These are phyloP conservation scores for Anser cygnoides DNA, from an alignment of 2,113 vertebrate genomes.

Conservation along the genomic window DNA sequence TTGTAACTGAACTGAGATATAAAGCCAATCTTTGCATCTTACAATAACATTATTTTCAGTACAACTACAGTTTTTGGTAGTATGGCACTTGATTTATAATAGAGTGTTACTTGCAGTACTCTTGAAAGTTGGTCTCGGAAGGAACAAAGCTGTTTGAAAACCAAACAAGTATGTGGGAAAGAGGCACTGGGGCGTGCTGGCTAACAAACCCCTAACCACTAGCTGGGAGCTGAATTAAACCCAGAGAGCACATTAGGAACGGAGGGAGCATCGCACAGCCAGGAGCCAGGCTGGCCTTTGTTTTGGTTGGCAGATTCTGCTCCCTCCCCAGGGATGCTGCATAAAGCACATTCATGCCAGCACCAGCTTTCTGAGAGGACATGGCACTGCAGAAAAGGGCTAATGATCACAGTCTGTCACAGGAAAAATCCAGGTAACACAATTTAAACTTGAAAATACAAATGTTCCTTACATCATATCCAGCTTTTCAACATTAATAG, in stretches of 20 bases:
- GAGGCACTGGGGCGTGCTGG: neutral
- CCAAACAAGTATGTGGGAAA: neutral
- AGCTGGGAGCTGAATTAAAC: neutral
- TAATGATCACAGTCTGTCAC: neutral
- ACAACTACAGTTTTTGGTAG: accelerated
- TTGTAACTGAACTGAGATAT: neutral
- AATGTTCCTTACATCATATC: neutral
- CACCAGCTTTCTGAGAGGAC: neutral
- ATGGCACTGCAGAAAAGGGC: neutral
- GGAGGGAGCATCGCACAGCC: accelerated
- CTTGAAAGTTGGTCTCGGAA: neutral
- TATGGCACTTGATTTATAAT: neutral
- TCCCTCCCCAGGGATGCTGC: neutral
- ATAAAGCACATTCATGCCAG: neutral
- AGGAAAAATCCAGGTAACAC: neutral
- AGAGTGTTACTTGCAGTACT: neutral
- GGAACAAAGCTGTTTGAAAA: neutral
- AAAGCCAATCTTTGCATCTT: neutral
- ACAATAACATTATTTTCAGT: accelerated
- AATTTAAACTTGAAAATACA: neutral
- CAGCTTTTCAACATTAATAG: neutral
- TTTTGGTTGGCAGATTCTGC: neutral
- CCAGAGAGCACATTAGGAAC: neutral
- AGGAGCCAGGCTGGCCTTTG: neutral
- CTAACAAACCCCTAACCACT: neutral